phyloP scores from a whole-genome alignment of 2,888 invertebrate species.

The Lasioglossum lativentre region DNA sequence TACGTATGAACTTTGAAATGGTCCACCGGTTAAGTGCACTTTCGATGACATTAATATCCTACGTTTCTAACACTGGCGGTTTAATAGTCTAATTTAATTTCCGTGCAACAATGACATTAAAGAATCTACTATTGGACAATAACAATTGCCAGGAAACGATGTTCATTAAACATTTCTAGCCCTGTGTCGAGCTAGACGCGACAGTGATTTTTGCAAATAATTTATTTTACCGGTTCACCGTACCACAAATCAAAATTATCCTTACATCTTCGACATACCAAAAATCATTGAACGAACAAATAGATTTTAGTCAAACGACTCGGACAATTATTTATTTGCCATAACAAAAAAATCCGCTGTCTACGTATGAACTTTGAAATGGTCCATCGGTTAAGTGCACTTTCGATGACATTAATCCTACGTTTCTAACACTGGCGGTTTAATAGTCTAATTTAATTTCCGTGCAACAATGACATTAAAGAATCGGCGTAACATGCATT shows the following conservation, averaged over 20 bases:
- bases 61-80: too few relatives aligned
- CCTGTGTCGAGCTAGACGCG: neutral
- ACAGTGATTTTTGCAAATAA: neutral
- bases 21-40: too few relatives aligned
- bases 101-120: too few relatives aligned
- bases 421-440: neutral
- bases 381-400: neutral
- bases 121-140: neutral
- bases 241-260: too few relatives aligned
- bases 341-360: neutral
- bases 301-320: too few relatives aligned
- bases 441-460: slow-evolving; percentile 1
- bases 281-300: too few relatives aligned
- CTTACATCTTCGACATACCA: too few relatives aligned
- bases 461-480: neutral
- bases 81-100: too few relatives aligned
- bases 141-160: neutral
- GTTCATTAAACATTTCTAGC: neutral
- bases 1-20: too few relatives aligned
- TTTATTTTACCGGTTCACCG: neutral
- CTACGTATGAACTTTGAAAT: too few relatives aligned
- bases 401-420: neutral
- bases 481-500: neutral
- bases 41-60: too few relatives aligned
- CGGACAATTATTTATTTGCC: neutral